A percentile compares a stretch with the other conserved stretches of the same genome.
These are phyloP conservation scores for Lithodes maja DNA, from an alignment of 2,888 invertebrate genomes.

Conservation along the genomic window DNA sequence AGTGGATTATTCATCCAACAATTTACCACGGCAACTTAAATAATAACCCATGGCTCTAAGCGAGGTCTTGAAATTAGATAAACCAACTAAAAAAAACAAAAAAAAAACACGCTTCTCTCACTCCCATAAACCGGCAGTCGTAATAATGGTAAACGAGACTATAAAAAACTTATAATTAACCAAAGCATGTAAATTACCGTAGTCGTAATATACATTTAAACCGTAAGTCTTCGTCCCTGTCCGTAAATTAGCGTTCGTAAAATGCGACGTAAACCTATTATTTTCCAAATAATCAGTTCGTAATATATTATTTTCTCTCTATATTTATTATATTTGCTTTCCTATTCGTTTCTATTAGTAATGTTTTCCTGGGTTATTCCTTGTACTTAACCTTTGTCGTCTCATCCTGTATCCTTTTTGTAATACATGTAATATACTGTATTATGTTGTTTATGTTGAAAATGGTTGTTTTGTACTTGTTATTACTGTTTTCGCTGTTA, in stretches of 20 bases:
- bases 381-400: constrained; percentile 2
- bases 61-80: neutral
- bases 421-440: neutral
- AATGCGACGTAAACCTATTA: neutral
- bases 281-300: neutral
- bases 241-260: neutral
- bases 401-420: neutral
- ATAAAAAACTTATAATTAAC: constrained; percentile 8
- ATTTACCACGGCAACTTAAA: constrained; percentile 3
- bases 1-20: neutral
- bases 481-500: neutral
- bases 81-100: constrained; percentile 1
- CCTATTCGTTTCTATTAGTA: neutral
- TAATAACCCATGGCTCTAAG: constrained; percentile 7
- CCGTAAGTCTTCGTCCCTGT: neutral
- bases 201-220: neutral
- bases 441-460: neutral
- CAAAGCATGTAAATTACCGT: constrained; percentile 13
- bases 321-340: neutral
- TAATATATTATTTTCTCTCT: neutral
- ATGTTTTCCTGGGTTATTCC: neutral
- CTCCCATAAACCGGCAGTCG: constrained; percentile 9
- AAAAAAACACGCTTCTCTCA: neutral
- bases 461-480: neutral
- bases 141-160: neutral